phyloP scores from a whole-genome alignment of 2,888 invertebrate species.

The Cephus runcator region DNA sequence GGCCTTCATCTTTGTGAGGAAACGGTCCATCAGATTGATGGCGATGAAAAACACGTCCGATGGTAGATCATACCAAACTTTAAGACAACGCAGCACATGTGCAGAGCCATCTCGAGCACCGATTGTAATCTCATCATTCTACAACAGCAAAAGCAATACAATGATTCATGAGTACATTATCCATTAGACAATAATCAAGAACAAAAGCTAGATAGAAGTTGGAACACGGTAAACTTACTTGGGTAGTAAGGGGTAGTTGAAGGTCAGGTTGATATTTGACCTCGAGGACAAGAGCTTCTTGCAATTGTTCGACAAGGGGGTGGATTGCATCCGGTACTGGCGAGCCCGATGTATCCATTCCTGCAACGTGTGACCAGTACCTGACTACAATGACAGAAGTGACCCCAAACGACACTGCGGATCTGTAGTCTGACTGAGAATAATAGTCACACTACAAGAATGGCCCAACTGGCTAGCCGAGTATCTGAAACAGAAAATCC shows the following conservation, averaged over 20 bases:
- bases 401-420: slow-evolving; percentile 36
- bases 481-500: slow-evolving; percentile 48
- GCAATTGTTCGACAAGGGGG: slow-evolving; percentile 66
- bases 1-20: slow-evolving; percentile 85
- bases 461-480: slow-evolving; percentile 64
- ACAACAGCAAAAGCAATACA: slow-evolving; percentile 28
- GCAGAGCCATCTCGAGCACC: slow-evolving; percentile 84
- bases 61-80: slow-evolving; percentile 87
- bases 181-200: slow-evolving; percentile 1
- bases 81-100: slow-evolving; percentile 82
- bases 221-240: slow-evolving; percentile 65
- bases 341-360: slow-evolving; percentile 64
- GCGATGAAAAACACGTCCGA: slow-evolving; percentile 82
- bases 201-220: not conserved
- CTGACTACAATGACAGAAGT: slow-evolving; percentile 25
- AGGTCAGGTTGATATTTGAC: slow-evolving; percentile 78
- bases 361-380: slow-evolving; percentile 56
- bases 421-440: slow-evolving; percentile 48
- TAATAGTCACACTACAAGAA: slow-evolving; percentile 62
- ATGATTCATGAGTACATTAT: slow-evolving; percentile 3
- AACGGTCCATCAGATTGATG: slow-evolving; percentile 83
- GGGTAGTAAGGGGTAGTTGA: slow-evolving; percentile 72
- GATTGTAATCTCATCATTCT: slow-evolving; percentile 80
- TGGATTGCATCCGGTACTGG: slow-evolving; percentile 65
- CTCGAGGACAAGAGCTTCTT: slow-evolving; percentile 77